phyloP scores from a whole-genome alignment of 1,140 invertebrate genomes.

The Drosophila obscura region DNA sequence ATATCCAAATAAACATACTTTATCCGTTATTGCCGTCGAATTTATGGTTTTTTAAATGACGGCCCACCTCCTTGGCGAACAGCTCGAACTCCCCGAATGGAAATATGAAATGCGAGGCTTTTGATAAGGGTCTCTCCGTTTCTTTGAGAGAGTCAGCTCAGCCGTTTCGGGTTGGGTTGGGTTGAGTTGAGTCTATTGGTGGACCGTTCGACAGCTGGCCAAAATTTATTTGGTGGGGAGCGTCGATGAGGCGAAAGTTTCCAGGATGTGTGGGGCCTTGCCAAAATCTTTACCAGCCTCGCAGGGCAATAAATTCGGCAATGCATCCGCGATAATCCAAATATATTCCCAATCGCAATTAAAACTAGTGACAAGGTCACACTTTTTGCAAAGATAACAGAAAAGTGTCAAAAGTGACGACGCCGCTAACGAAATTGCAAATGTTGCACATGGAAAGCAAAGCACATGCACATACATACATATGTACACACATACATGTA shows the following conservation, averaged over 20 bases:
- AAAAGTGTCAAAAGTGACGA: conserved; percentile 53
- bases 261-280: neutral
- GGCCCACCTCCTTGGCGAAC: neutral
- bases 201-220: conserved; percentile 35
- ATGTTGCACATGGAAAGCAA: conserved; percentile 62
- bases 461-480: neutral
- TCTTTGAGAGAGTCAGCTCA: conserved; percentile 14
- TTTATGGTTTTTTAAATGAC: conserved; percentile 80
- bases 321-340: conserved; percentile 2
- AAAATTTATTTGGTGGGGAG: conserved; percentile 8
- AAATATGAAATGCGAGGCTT: conserved; percentile 65
- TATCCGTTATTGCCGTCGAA: conserved; percentile 79
- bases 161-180: neutral
- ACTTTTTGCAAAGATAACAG: conserved; percentile 59
- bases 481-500: conserved; percentile 11
- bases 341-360: conserved; percentile 66
- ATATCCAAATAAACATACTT: conserved; percentile 82
- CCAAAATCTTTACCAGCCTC: neutral
- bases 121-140: conserved; percentile 63
- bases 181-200: conserved; percentile 25
- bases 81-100: conserved; percentile 1
- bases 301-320: too few species aligned
- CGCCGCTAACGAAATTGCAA: conserved; percentile 73
- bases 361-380: conserved; percentile 77
- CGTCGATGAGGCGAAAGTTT: conserved; percentile 1